Evolutionary conservation across 2,797 vertebrate genomes (phyloP).

Genomic region (Lepus townsendii): DNA sequence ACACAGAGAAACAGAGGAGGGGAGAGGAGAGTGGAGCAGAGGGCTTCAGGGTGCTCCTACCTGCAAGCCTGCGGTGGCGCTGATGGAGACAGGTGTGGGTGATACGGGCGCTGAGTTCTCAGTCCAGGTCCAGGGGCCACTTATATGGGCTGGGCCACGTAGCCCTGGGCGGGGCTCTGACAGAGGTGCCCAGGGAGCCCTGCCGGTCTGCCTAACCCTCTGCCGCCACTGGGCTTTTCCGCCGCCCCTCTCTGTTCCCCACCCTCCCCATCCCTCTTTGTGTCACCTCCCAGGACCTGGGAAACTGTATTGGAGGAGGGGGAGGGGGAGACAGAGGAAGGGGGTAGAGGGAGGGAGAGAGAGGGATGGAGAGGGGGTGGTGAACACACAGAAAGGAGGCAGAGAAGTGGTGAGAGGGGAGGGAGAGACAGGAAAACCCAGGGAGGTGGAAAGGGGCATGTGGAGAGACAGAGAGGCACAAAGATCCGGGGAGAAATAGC

Average conservation of each 20-base stretch:
- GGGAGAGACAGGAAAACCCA: neutral
- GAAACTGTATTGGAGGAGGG: neutral
- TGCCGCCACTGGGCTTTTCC: constrained; percentile 22
- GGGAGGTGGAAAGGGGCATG: neutral
- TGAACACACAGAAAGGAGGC: neutral
- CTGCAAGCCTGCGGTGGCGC: neutral
- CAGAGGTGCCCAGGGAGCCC: constrained; percentile 59
- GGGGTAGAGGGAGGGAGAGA: neutral
- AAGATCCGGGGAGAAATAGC: neutral
- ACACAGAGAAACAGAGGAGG: neutral
- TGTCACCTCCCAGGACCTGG: neutral
- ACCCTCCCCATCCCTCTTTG: neutral
- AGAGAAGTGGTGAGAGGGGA: neutral
- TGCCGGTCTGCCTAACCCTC: constrained; percentile 64
- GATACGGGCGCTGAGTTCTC: constrained; percentile 38
- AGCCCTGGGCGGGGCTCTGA: constrained; percentile 75
- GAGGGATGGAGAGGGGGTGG: neutral
- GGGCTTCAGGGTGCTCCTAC: constrained; percentile 60
- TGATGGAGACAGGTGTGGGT: neutral
- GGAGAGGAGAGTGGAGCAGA: neutral
- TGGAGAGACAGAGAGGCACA: neutral
- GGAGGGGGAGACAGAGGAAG: too few relatives aligned
- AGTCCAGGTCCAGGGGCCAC: neutral
- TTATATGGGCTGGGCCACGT: constrained; percentile 68
- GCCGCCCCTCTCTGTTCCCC: neutral